These are phyloP conservation scores for Meteorus cinctellus DNA, from an alignment of 2,888 invertebrate genomes.

Conservation along the genomic window DNA sequence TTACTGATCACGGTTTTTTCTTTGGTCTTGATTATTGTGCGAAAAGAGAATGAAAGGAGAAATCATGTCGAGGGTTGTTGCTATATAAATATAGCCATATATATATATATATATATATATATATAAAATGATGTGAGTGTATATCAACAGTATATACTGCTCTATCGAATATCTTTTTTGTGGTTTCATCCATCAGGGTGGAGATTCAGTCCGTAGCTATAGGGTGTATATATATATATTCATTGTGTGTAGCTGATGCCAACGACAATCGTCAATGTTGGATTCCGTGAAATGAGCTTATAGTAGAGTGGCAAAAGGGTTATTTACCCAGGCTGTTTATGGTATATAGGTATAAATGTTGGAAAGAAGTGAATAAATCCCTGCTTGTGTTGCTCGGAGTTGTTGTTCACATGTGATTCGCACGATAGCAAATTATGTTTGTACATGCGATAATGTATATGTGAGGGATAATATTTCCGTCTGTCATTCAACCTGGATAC, in stretches of 20 bases:
- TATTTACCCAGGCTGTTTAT: slow-evolving; percentile 8
- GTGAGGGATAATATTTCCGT: neutral
- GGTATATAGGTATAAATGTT: neutral
- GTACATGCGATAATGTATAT: neutral
- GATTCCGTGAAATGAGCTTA: slow-evolving; percentile 21
- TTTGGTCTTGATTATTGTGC: neutral
- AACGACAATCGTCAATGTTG: slow-evolving; percentile 10
- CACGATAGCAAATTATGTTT: neutral
- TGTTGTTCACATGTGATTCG: neutral
- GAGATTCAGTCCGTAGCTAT: slow-evolving; percentile 8
- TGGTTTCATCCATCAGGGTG: slow-evolving; percentile 32
- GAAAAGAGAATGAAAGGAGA: neutral
- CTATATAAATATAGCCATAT: neutral
- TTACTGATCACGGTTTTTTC: neutral
- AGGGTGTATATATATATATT: neutral
- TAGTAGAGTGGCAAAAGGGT: slow-evolving; percentile 19
- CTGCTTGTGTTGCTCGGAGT: slow-evolving; percentile 2
- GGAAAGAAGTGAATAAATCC: neutral
- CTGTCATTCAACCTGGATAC: neutral
- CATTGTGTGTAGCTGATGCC: neutral
- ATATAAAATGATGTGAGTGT: neutral
- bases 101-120: no score
- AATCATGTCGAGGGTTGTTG: neutral
- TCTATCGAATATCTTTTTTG: slow-evolving; percentile 15
- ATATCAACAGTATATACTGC: neutral